Conservation (phyloP, 1,140 invertebrate genomes). For the Euglossa dilemma region DNA sequence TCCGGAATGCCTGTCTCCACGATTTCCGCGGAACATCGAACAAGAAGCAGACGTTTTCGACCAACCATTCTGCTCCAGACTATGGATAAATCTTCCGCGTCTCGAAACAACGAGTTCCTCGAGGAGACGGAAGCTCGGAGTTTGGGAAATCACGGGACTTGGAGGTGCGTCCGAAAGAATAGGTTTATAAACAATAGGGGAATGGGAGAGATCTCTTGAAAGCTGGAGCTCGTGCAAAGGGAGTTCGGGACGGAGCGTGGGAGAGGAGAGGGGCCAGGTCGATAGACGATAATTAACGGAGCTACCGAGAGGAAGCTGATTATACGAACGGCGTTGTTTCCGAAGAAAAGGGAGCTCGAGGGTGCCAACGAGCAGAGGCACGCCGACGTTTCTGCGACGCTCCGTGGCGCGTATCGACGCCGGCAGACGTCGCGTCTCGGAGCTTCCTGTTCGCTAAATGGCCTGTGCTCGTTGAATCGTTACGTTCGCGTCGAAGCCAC, state of each 20-base stretch:
- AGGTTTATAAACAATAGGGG: neutral
- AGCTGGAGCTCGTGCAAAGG: neutral
- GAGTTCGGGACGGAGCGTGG: neutral
- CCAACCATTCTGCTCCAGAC: too few relatives aligned
- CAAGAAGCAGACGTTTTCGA: neutral
- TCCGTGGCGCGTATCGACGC: conserved; percentile 74
- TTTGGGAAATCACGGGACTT: neutral
- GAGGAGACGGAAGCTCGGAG: neutral
- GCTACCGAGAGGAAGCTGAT: conserved; percentile 42
- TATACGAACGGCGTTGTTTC: conserved; percentile 43
- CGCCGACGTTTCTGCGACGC: conserved; percentile 71
- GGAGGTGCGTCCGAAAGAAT: neutral
- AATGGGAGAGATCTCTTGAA: neutral
- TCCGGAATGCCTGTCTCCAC: conserved; percentile 40
- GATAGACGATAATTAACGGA: conserved; percentile 52
- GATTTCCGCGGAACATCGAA: conserved; percentile 50
- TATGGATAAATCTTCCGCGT: too few relatives aligned
- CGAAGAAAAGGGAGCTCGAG: neutral
- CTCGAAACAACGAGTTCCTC: too few relatives aligned
- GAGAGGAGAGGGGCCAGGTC: neutral
- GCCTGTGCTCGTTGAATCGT: neutral
- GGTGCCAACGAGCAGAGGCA: conserved; percentile 13
- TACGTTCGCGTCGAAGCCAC: neutral
- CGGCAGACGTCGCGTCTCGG: conserved; percentile 69
- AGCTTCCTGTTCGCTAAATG: conserved; percentile 1